These are phyloP conservation scores for Sycophila texana DNA, from an alignment of 2,888 invertebrate species.

Conservation along the genomic window DNA sequence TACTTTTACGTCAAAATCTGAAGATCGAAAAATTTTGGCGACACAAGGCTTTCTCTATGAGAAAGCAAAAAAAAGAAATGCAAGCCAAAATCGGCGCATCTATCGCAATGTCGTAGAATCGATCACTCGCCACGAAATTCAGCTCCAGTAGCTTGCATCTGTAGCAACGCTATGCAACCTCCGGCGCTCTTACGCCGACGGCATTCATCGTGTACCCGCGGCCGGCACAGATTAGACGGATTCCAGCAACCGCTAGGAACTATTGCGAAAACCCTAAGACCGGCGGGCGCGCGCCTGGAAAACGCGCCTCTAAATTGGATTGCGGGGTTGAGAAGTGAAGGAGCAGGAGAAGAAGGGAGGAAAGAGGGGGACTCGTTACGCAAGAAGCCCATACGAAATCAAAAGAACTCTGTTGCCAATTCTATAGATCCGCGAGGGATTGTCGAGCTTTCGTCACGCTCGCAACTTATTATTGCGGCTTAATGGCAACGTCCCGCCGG, in stretches of 20 bases:
- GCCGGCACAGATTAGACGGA: slow-evolving; percentile 29
- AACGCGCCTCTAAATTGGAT: slow-evolving; percentile 44
- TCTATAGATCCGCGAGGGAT: slow-evolving; percentile 50
- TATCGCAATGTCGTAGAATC: too few relatives aligned
- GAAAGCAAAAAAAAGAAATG: too few relatives aligned
- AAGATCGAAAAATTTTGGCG: too few relatives aligned
- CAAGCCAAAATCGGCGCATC: too few relatives aligned
- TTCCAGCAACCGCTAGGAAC: slow-evolving; percentile 6
- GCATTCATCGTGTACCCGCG: neutral
- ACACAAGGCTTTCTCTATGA: too few relatives aligned
- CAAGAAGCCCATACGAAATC: slow-evolving; percentile 46
- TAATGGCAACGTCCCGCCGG: neutral
- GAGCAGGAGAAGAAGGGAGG: neutral
- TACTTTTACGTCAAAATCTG: too few relatives aligned
- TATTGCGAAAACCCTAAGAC: slow-evolving; percentile 45
- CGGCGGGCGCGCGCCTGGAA: neutral
- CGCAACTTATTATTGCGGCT: slow-evolving; percentile 24
- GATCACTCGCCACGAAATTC: too few relatives aligned
- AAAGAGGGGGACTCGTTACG: slow-evolving; percentile 18
- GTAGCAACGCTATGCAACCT: neutral
- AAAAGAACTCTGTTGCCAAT: slow-evolving; percentile 52
- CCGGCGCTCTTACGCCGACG: neutral
- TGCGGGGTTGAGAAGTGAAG: neutral
- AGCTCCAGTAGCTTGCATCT: too few relatives aligned
- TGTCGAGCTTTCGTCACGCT: slow-evolving; percentile 51